A percentile compares a stretch with the other conserved stretches of the same genome.
Evolutionary conservation across 2,113 vertebrate species (phyloP).

Genomic region (Aptenodytes forsteri): DNA sequence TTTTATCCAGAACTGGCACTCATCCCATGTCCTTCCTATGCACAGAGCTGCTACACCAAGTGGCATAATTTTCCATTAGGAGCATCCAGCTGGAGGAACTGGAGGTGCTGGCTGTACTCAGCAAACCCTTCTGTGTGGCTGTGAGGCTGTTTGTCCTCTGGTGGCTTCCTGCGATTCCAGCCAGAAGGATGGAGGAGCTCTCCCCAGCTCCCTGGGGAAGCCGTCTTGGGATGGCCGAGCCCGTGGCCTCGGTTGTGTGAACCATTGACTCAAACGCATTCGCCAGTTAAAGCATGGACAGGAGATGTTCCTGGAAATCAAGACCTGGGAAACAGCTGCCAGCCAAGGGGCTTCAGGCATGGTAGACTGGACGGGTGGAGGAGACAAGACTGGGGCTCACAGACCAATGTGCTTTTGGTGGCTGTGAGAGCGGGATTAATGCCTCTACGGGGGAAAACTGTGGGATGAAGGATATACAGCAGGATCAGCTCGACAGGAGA

Average conservation of each 20-base stretch:
- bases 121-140: neutral
- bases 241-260: fast-evolving
- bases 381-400: fast-evolving
- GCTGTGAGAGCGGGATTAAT: fast-evolving
- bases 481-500: neutral
- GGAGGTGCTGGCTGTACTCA: no score
- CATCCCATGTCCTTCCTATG: neutral
- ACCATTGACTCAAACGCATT: neutral
- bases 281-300: neutral
- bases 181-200: neutral
- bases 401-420: fast-evolving
- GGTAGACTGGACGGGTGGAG: neutral
- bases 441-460: neutral
- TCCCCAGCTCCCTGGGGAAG: neutral
- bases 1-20: neutral
- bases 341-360: fast-evolving
- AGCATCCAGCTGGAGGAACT: neutral
- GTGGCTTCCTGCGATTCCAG: neutral
- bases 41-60: neutral
- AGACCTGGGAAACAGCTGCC: neutral
- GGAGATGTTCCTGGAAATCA: neutral
- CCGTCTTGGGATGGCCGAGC: fast-evolving
- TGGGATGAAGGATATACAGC: neutral
- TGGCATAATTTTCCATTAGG: neutral
- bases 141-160: neutral